Evolutionary conservation across 2,888 invertebrate species (phyloP).

Genomic region (Ichneumon xanthorius): DNA sequence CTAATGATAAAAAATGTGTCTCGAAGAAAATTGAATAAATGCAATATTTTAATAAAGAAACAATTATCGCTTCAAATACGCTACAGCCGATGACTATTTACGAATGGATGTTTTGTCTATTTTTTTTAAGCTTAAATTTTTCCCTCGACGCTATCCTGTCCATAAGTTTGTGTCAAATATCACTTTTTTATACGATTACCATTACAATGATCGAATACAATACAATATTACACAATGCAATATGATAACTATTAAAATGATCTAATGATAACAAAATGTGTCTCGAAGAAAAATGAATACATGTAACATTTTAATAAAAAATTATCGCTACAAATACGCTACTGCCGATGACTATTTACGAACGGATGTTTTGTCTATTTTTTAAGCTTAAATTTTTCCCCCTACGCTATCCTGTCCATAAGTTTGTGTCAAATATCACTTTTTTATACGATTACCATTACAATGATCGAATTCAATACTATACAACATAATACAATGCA

Average conservation of each 20-base stretch:
- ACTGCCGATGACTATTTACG: neutral
- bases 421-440: neutral
- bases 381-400: neutral
- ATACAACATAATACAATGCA: neutral
- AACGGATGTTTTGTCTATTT: neutral
- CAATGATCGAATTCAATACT: neutral
- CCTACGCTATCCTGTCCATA: neutral
- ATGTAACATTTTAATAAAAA: neutral
- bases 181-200: neutral
- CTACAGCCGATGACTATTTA: neutral
- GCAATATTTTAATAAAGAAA: neutral
- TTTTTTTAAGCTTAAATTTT: neutral
- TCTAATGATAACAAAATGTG: neutral
- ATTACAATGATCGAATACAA: neutral
- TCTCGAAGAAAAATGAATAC: neutral
- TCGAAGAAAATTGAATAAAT: neutral
- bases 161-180: neutral
- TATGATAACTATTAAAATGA: neutral
- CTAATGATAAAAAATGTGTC: neutral
- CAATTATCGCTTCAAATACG: neutral
- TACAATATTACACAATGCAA: neutral
- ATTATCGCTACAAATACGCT: neutral
- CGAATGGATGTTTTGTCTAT: neutral
- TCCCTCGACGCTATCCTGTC: neutral
- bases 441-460: neutral